Evolutionary conservation across 2,888 invertebrate genomes (phyloP), one percentile per base, ranked within the genome.

Genomic region (Drosophila sordidapex): DNA sequence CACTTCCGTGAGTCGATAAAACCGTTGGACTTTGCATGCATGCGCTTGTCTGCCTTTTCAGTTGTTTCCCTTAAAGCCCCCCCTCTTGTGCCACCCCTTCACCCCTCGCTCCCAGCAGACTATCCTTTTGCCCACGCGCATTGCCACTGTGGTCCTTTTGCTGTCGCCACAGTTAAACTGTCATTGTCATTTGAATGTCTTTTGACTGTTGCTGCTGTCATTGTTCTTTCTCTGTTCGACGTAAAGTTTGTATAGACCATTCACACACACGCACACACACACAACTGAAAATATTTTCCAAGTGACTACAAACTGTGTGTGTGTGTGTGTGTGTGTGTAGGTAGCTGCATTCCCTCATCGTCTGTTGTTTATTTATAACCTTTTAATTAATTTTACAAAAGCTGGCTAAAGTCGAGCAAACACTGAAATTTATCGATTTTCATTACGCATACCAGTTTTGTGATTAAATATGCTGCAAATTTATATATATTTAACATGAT

Each of bases 171-270:
- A 85, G 78, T 83, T 75, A 70, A 81, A 82, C 81, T 88, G 87
- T 82, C 89, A 86, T 87, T 87, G 88, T 87, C 88, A 89, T 89
- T 87, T 88, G 84, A 87, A 86, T 89, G 86, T 87, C 87, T 83
- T 75, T 82, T 80, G 81, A 82, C 80, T 86, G 83, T 82, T 81
- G 82, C 76, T 70, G 76, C 62, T 83, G 73, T 75, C 72, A 68
- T 60, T 70, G 62, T 72, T 61, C 60, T 62, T 60, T 66, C 70
- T 62, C 35, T 54, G 25, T 54, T 65, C 68, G 56, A 38, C 56
- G 51, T 53, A 69, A 69, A 66, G 69, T 65, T 63, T 69, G 29
- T 58, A 33, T 36, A 21, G 18, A 38, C 56, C 63, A 61, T 3
- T 46, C 58, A 57, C 40, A 31, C 51, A 35, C 46, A 36, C 33